Conservation (phyloP, 2,797 vertebrate genomes). For the Kryptolebias ocellatus region DNA sequence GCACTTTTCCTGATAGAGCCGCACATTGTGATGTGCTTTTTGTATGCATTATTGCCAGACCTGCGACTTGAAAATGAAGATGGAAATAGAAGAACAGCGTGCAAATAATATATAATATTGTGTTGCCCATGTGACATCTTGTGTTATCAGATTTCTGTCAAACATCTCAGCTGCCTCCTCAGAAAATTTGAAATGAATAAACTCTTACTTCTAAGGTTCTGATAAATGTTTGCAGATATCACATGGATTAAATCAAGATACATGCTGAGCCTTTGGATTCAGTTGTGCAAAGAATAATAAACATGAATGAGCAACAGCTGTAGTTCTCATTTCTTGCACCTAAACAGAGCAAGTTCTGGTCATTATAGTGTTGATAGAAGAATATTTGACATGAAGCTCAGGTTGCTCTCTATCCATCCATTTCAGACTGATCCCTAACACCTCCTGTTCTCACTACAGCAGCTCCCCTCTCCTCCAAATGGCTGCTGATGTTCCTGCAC, state of each 20-base stretch:
- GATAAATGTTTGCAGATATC: background rate
- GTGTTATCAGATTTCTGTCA: background rate
- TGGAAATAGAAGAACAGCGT: too few relatives aligned
- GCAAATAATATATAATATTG: too few relatives aligned
- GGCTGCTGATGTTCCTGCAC: constrained; percentile 31
- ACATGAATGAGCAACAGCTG: background rate
- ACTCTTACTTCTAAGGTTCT: background rate
- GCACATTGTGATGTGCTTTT: too few relatives aligned
- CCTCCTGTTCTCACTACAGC: constrained; percentile 1
- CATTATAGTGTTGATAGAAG: constrained; percentile 4
- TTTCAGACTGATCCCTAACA: constrained; percentile 9
- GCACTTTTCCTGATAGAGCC: too few relatives aligned
- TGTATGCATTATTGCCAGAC: too few relatives aligned
- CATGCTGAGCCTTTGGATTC: background rate
- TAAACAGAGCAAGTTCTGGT: background rate
- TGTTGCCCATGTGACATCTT: too few relatives aligned
- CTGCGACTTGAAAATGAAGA: too few relatives aligned
- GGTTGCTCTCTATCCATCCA: constrained; percentile 5
- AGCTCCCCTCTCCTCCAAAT: constrained; percentile 33
- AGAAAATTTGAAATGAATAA: background rate
- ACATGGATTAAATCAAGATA: background rate
- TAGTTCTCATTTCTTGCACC: background rate
- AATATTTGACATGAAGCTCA: background rate
- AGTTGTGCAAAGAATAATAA: background rate
- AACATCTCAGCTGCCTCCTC: background rate